Percentiles rank a stretch among this genome's conserved stretches.
These are phyloP conservation scores for Poeciliopsis turneri DNA, from an alignment of 2,797 vertebrate genomes.

Conservation along the genomic window DNA sequence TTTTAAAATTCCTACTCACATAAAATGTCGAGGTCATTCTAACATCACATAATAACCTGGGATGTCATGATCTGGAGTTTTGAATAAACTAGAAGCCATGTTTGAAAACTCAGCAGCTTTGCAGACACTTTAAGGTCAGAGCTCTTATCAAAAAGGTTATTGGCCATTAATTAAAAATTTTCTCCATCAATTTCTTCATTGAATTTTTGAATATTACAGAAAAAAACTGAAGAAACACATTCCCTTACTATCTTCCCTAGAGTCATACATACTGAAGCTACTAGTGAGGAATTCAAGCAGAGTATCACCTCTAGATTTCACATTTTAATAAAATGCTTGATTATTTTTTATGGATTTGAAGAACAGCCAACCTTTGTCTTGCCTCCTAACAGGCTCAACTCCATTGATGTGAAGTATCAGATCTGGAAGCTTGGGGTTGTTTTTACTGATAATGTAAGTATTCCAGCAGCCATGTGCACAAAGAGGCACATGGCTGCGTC, in stretches of 20 bases:
- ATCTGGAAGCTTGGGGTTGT: conserved; percentile 99
- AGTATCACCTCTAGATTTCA: too few species aligned
- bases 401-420: conserved; percentile 95
- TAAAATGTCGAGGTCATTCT: neutral
- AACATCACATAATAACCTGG: neutral
- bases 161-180: too few species aligned
- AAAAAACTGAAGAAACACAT: too few species aligned
- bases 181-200: too few species aligned
- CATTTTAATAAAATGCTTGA: neutral
- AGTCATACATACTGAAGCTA: too few species aligned
- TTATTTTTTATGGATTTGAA: neutral
- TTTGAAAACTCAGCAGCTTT: neutral
- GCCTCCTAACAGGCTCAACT: conserved; percentile 84
- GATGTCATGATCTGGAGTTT: neutral
- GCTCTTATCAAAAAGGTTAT: neutral
- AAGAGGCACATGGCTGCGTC: neutral
- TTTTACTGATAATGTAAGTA: conserved; percentile 95
- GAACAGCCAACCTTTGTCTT: conserved; percentile 13
- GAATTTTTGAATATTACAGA: too few species aligned
- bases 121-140: neutral
- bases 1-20: neutral
- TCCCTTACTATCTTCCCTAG: too few species aligned
- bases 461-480: neutral
- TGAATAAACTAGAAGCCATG: neutral
- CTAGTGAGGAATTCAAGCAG: too few species aligned